These are phyloP conservation scores for Sylvilagus floridanus DNA, from an alignment of 2,797 vertebrate species.

Conservation along the genomic window DNA sequence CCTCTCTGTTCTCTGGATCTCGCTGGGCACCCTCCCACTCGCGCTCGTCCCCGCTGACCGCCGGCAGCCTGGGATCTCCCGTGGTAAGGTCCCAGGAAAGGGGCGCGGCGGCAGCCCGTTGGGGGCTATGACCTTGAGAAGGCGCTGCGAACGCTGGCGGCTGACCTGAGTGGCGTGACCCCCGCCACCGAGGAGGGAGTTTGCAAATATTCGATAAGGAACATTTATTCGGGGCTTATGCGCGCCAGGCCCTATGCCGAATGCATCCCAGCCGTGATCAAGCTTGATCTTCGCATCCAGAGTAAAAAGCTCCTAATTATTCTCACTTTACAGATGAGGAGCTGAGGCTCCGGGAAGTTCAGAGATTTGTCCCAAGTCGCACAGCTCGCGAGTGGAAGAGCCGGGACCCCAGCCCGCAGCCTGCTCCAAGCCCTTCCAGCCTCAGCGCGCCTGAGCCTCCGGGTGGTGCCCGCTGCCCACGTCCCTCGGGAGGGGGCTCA, in stretches of 20 bases:
- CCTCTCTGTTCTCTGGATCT: too few species aligned
- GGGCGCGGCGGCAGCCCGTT: background rate
- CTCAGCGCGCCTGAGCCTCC: background rate
- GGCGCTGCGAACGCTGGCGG: background rate
- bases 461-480: background rate
- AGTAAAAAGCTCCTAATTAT: conserved; percentile 14
- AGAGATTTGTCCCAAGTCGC: conserved; percentile 49
- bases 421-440: background rate
- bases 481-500: background rate
- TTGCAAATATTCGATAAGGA: background rate
- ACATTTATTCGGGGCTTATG: background rate
- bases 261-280: background rate
- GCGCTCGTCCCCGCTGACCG: background rate
- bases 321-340: conserved; percentile 48
- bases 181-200: background rate
- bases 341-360: conserved; percentile 9
- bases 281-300: conserved; percentile 2
- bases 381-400: background rate
- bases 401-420: background rate
- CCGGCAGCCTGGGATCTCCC: background rate
- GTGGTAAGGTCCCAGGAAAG: background rate
- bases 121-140: background rate
- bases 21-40: background rate
- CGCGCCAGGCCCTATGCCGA: background rate
- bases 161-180: background rate